Evolutionary conservation across 2,888 invertebrate genomes (phyloP), one percentile per base, ranked within the genome.

Genomic region (Drosophila dives): DNA sequence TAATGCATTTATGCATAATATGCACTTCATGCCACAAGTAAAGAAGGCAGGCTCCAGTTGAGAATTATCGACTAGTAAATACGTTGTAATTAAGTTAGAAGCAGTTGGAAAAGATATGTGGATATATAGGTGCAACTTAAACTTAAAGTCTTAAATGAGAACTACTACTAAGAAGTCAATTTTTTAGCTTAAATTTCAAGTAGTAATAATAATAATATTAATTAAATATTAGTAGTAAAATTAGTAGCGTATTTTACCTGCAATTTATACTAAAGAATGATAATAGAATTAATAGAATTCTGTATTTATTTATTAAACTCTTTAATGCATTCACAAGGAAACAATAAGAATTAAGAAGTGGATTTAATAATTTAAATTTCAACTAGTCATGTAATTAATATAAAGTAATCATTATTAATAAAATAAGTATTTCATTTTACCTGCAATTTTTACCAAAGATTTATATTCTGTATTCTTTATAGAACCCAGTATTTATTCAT

Each of bases 1-100:
- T 72, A 86, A 86, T 83, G 75, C 76, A 84, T 82, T 81, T 80
- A 77, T 73, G 73, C 54, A 59, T 64, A 61, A 33, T 63, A 45
- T 65, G 66, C 74, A 86, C 75, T 73, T 64, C 65, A 69, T 75
- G 75, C 74, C 68, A 56, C 62, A 60, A 38, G 6, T 61, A 10
- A 55, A 40, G 40, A 32, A 56, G n/a, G 17, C 4, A 38, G n/a
- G 2, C 32, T 38, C n/a, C 2, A 38, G 17, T 26, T 11, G n/a
- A 32, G 17, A 42, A 2, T 51, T 23, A 34, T 26, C 4, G 26
- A 20, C 42, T 10, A 32, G 20, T n/a, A 53, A 55, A 67, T 54
- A 62, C 55, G 36, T 23, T 40, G 23, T 23, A 32, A 29, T 6
- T 29, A 29, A 15, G 15, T 12, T 48, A 23, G 2, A 32, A 32